Conservation (phyloP, 1,140 invertebrate genomes). For the Drosophila punjabiensis region DNA sequence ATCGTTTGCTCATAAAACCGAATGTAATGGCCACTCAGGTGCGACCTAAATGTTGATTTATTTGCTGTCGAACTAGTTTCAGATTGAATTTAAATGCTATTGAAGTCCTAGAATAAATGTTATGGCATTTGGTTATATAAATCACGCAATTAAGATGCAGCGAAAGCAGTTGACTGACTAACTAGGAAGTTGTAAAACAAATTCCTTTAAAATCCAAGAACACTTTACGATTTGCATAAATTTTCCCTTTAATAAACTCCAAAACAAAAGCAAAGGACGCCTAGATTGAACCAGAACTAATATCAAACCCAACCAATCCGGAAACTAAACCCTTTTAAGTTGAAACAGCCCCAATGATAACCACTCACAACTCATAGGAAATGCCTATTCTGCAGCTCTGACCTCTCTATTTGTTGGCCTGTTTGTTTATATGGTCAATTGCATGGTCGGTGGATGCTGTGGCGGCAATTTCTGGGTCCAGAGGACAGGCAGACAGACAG, state of each 20-base stretch:
- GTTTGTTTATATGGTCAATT: slow-evolving; percentile 50
- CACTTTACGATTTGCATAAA: neutral
- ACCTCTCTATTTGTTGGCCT: slow-evolving; percentile 15
- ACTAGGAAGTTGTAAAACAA: neutral
- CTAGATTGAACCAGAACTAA: neutral
- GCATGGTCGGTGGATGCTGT: slow-evolving; percentile 18
- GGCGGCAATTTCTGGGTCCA: slow-evolving; percentile 13
- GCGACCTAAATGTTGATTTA: slow-evolving; percentile 40
- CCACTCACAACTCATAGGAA: slow-evolving; percentile 12
- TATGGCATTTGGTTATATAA: neutral
- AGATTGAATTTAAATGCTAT: slow-evolving; percentile 17
- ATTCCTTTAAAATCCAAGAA: too few species aligned
- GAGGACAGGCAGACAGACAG: neutral
- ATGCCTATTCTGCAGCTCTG: slow-evolving; percentile 11
- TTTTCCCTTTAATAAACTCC: too few species aligned
- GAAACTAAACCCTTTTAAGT: neutral
- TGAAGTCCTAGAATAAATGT: neutral
- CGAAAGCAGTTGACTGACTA: neutral
- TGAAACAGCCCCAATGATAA: neutral
- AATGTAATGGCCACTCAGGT: slow-evolving; percentile 70
- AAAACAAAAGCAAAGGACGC: neutral
- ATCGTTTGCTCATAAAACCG: slow-evolving; percentile 59
- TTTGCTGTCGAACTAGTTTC: slow-evolving; percentile 3
- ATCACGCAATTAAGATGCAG: neutral
- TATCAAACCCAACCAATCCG: neutral